phyloP scores from a whole-genome alignment of 2,797 vertebrate genomes.

The Tiaroga cobitis region DNA sequence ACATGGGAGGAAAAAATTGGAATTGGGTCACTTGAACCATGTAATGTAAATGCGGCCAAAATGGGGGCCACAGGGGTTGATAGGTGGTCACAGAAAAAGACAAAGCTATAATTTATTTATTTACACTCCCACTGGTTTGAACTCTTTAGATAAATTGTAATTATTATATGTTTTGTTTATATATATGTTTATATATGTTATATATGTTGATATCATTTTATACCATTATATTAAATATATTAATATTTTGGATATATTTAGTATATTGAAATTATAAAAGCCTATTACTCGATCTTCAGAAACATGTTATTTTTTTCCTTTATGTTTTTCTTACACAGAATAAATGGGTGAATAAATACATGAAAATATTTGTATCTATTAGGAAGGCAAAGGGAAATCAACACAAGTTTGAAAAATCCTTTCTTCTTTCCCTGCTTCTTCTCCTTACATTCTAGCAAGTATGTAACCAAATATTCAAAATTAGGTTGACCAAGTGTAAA shows the following conservation, averaged over 20 bases:
- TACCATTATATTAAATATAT: background rate
- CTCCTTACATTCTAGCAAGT: background rate
- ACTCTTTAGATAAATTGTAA: background rate
- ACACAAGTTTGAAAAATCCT: background rate
- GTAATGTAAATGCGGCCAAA: background rate
- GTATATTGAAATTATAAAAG: background rate
- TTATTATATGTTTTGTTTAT: background rate
- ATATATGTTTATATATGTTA: too few species aligned
- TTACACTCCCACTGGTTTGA: background rate
- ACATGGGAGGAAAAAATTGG: background rate
- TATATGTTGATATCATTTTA: background rate
- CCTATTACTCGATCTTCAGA: background rate
- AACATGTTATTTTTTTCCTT: background rate
- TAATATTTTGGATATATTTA: background rate
- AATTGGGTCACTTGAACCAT: background rate
- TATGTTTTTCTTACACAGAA: background rate
- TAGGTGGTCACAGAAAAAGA: background rate
- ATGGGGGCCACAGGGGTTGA: background rate
- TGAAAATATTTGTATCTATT: background rate
- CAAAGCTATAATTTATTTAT: background rate
- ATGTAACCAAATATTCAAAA: background rate
- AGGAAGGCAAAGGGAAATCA: background rate
- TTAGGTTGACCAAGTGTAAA: background rate
- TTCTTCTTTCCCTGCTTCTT: background rate
- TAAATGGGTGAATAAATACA: background rate